These are phyloP conservation scores for Channallabes apus DNA, from an alignment of 2,797 vertebrate species.

Conservation along the genomic window DNA sequence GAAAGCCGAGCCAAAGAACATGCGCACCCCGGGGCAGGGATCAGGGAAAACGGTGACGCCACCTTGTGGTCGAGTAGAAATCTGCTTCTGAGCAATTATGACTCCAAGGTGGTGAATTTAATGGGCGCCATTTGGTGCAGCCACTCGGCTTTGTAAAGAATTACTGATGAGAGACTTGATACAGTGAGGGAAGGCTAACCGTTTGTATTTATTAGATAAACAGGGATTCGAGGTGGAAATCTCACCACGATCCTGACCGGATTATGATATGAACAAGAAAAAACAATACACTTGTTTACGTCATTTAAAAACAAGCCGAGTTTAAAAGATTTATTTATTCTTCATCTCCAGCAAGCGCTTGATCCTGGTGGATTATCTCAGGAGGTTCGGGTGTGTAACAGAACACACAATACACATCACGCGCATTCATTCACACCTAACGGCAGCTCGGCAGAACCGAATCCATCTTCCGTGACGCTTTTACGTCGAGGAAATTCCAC, in stretches of 20 bases:
- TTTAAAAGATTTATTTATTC: neutral
- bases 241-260: neutral
- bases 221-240: neutral
- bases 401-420: neutral
- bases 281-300: neutral
- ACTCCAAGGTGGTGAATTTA: neutral
- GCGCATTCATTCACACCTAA: neutral
- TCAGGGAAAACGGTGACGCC: neutral
- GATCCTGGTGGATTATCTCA: neutral
- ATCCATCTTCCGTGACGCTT: fast-evolving
- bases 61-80: neutral
- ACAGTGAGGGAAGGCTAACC: too few relatives aligned
- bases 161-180: too few relatives aligned
- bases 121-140: neutral
- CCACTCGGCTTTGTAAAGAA: neutral
- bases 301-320: neutral
- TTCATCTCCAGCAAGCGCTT: neutral
- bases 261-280: neutral
- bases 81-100: neutral
- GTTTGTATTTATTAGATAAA: neutral
- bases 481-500: neutral
- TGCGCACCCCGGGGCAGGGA: conserved; percentile 4
- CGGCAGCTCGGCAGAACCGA: neutral
- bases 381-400: neutral
- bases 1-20: conserved; percentile 41